Evolutionary conservation across 2,113 vertebrate genomes (phyloP).

Genomic region (Epinephelus moara): DNA sequence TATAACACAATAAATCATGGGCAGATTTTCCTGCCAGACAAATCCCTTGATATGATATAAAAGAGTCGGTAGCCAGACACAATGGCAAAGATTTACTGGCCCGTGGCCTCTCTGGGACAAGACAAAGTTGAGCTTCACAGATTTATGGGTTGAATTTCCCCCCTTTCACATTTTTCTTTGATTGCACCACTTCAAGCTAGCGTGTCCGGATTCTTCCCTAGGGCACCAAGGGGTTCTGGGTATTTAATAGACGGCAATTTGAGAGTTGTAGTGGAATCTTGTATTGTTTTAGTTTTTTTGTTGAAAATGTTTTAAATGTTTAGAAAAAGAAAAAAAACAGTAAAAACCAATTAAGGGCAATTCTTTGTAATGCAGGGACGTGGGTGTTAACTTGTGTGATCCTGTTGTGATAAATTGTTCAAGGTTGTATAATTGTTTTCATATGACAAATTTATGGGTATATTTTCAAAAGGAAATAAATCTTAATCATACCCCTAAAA

Average conservation of each 20-base stretch:
- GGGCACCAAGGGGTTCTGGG: slow-evolving; percentile 42
- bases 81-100: slow-evolving; percentile 75
- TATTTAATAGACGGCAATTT: slow-evolving; percentile 73
- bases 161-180: slow-evolving; percentile 66
- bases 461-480: slow-evolving; percentile 89
- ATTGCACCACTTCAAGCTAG: slow-evolving; percentile 64
- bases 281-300: slow-evolving; percentile 70
- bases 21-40: slow-evolving; percentile 77
- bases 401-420: slow-evolving; percentile 84
- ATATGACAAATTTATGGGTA: slow-evolving; percentile 87
- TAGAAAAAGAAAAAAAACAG: slow-evolving; percentile 39
- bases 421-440: slow-evolving; percentile 87
- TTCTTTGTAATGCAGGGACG: slow-evolving; percentile 85
- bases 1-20: slow-evolving; percentile 78
- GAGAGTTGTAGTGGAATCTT: slow-evolving; percentile 75
- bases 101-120: slow-evolving; percentile 57
- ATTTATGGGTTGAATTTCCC: slow-evolving; percentile 72
- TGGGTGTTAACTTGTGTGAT: slow-evolving; percentile 83
- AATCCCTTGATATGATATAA: slow-evolving; percentile 76
- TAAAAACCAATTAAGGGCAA: slow-evolving; percentile 75
- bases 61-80: slow-evolving; percentile 67
- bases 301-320: slow-evolving; percentile 79
- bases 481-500: slow-evolving; percentile 80
- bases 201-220: slow-evolving; percentile 54
- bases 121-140: slow-evolving; percentile 71